A percentile compares a stretch with the other conserved stretches of the same genome.
These are phyloP conservation scores for Prenolepis imparis DNA, from an alignment of 2,888 invertebrate species.

Conservation along the genomic window DNA sequence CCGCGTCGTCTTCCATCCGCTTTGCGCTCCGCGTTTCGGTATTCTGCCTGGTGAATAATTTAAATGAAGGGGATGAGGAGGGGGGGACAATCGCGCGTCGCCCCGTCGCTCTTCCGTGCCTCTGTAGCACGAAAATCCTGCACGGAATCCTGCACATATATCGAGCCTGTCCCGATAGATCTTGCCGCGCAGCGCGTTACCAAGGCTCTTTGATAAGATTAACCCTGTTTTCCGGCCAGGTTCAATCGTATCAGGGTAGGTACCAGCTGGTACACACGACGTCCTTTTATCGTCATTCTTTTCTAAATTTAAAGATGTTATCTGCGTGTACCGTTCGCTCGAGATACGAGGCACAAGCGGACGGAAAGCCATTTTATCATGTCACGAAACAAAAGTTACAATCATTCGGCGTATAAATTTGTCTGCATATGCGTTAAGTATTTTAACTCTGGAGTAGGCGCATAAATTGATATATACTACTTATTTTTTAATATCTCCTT, in stretches of 20 bases:
- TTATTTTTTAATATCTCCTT: neutral
- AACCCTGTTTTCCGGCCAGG: slow-evolving; percentile 48
- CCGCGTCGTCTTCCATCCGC: slow-evolving; percentile 20
- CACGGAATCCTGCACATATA: slow-evolving; percentile 6
- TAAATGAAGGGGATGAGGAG: slow-evolving; percentile 34
- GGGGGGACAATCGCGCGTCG: slow-evolving; percentile 43
- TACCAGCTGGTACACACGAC: slow-evolving; percentile 40
- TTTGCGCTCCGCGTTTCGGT: slow-evolving; percentile 36
- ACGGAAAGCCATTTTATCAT: slow-evolving; percentile 43
- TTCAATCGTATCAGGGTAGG: slow-evolving; percentile 45
- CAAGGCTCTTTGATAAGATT: slow-evolving; percentile 44
- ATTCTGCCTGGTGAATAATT: slow-evolving; percentile 53
- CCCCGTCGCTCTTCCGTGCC: slow-evolving; percentile 23
- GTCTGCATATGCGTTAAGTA: neutral
- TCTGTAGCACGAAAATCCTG: slow-evolving; percentile 37
- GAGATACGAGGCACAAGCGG: slow-evolving; percentile 25
- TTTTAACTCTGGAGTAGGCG: slow-evolving; percentile 6
- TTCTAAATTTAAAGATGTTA: slow-evolving; percentile 54
- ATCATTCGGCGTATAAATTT: slow-evolving; percentile 17
- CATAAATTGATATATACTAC: neutral
- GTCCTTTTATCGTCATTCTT: slow-evolving; percentile 46
- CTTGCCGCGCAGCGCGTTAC: slow-evolving; percentile 10
- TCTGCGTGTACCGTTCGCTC: slow-evolving; percentile 31
- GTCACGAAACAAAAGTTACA: slow-evolving; percentile 37
- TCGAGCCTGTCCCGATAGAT: slow-evolving; percentile 38